Evolutionary conservation across 2,797 vertebrate species (phyloP).

Genomic region (Gymnopithys bicolor): DNA sequence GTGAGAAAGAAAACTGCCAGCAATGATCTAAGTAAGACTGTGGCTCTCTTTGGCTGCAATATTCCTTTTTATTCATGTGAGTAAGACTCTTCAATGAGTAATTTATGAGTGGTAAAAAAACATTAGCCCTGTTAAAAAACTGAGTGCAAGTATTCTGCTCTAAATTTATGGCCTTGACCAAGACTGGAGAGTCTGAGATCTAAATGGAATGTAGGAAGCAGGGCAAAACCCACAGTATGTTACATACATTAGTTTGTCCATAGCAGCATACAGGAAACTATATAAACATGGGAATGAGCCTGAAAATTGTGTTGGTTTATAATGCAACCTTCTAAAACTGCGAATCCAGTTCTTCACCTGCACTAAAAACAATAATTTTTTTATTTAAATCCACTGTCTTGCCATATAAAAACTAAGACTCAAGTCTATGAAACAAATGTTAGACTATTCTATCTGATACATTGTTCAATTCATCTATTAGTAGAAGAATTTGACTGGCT

Average conservation of each 20-base stretch:
- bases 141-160: background rate
- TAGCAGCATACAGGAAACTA: background rate
- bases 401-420: background rate
- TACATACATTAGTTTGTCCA: background rate
- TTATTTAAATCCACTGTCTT: background rate
- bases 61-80: background rate
- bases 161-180: background rate
- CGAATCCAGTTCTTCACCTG: background rate
- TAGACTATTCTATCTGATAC: background rate
- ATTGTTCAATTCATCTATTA: background rate
- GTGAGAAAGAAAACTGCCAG: background rate
- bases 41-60: background rate
- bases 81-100: background rate
- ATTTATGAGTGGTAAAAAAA: background rate
- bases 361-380: background rate
- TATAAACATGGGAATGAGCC: background rate
- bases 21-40: background rate
- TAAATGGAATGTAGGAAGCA: background rate
- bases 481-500: background rate
- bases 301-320: background rate
- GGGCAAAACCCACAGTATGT: background rate
- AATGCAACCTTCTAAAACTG: background rate
- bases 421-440: background rate
- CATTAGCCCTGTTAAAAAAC: background rate
- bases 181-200: background rate